These are phyloP conservation scores for Chelonoidis abingdonii DNA, from an alignment of 2,113 vertebrate genomes.

Conservation along the genomic window DNA sequence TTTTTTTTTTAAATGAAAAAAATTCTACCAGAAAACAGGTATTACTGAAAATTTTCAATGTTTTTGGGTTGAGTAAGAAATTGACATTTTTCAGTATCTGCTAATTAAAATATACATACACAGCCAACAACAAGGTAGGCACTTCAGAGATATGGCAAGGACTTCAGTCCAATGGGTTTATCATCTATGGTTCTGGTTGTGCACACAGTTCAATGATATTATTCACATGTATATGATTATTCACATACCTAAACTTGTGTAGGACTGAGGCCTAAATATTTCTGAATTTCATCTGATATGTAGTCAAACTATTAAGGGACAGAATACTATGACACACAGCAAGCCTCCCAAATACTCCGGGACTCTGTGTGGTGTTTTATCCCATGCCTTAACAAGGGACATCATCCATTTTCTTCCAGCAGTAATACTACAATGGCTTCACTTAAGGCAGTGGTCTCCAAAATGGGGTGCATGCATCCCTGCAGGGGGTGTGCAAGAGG, in stretches of 20 bases:
- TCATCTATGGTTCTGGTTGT: neutral
- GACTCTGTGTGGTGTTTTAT: neutral
- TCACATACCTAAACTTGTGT: neutral
- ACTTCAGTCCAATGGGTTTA: neutral
- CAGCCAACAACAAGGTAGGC: neutral
- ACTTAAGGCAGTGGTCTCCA: neutral
- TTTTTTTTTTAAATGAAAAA: neutral
- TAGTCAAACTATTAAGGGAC: neutral
- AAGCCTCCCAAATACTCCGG: neutral
- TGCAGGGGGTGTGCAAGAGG: too few species aligned
- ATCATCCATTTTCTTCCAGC: neutral
- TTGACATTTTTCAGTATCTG: neutral
- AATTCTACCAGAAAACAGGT: neutral
- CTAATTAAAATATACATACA: neutral
- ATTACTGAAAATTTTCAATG: neutral
- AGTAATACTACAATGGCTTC: neutral
- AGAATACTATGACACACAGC: neutral
- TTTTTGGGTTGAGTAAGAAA: neutral
- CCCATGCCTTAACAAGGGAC: neutral
- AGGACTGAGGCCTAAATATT: neutral
- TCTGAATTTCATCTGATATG: neutral
- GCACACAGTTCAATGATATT: neutral
- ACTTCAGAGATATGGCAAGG: neutral
- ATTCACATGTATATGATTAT: neutral
- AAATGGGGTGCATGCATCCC: too few species aligned